These are phyloP conservation scores for Diprion similis DNA, from an alignment of 1,140 invertebrate genomes.

Conservation along the genomic window DNA sequence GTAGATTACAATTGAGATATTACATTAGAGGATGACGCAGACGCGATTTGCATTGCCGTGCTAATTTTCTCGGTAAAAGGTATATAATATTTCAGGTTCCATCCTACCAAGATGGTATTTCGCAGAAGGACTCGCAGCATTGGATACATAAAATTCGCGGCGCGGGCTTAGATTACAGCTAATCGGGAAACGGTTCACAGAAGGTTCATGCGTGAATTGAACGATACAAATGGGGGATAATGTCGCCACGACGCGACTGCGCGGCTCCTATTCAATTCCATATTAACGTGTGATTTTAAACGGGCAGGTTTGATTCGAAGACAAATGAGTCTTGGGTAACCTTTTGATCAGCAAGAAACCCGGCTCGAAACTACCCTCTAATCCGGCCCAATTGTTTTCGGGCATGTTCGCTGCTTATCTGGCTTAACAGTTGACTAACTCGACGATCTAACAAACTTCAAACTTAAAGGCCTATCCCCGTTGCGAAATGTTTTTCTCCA, in stretches of 20 bases:
- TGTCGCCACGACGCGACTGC: neutral
- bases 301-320: conserved; percentile 34
- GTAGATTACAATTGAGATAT: too few species aligned
- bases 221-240: too few species aligned
- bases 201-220: neutral
- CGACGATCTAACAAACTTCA: conserved; percentile 53
- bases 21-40: too few species aligned
- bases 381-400: conserved; percentile 55
- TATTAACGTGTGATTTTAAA: neutral
- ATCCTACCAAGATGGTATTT: neutral
- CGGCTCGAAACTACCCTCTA: conserved; percentile 29
- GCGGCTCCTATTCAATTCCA: neutral
- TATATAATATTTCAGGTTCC: too few species aligned
- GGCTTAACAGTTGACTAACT: conserved; percentile 61
- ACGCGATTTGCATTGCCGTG: too few species aligned
- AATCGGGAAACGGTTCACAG: neutral
- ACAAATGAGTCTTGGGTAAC: conserved; percentile 36
- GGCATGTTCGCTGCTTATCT: conserved; percentile 58
- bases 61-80: too few species aligned
- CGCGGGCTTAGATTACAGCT: neutral
- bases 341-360: conserved; percentile 35
- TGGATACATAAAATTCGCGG: neutral
- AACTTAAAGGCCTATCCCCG: conserved; percentile 26
- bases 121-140: neutral
- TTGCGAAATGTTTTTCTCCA: neutral